Conservation (phyloP, 35 echinoderm and acorn worm genomes). For the Heliocidaris erythrogramma region DNA sequence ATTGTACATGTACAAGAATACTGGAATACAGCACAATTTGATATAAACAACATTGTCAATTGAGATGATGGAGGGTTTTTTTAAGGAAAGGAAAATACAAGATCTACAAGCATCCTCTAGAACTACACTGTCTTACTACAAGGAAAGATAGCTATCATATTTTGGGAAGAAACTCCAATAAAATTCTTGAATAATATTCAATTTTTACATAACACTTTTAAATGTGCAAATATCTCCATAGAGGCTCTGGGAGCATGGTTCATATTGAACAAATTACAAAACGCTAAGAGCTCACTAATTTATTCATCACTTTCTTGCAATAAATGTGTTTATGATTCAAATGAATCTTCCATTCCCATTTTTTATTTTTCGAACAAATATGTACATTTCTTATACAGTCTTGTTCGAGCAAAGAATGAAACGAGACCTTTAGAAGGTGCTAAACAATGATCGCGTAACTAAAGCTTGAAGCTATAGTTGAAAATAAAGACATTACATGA, state of each 20-base stretch:
- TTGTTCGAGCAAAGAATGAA: neutral
- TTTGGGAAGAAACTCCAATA: neutral
- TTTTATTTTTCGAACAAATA: neutral
- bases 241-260: neutral
- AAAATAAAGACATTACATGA: neutral
- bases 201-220: neutral
- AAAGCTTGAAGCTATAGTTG: neutral
- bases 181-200: neutral
- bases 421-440: neutral
- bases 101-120: neutral
- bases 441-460: neutral
- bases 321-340: neutral
- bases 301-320: neutral
- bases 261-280: neutral
- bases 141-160: neutral
- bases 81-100: conserved; percentile 13
- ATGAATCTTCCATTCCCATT: neutral
- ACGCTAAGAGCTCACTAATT: neutral
- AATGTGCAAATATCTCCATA: neutral
- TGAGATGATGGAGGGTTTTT: neutral
- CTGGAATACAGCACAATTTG: conserved; percentile 35
- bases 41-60: neutral
- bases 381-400: neutral
- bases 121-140: neutral
- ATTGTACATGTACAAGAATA: conserved; percentile 22